Conservation (phyloP, 2,797 vertebrate species). For the Cichlasoma orientale region DNA sequence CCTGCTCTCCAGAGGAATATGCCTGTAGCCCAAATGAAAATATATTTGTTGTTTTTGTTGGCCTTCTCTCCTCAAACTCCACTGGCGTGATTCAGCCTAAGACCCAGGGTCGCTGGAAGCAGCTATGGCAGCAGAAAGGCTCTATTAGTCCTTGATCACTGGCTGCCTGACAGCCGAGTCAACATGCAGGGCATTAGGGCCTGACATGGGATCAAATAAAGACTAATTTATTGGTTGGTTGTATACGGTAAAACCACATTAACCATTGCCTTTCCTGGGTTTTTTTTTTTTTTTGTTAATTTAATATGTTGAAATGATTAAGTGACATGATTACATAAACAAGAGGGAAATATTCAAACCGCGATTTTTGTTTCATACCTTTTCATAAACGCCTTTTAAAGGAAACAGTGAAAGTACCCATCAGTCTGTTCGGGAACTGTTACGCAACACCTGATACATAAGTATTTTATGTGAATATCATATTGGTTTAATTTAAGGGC, state of each 20-base stretch:
- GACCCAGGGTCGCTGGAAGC: conserved; percentile 68
- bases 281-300: conserved; percentile 44
- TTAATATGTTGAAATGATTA: conserved; percentile 26
- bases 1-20: conserved; percentile 59
- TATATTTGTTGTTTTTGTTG: conserved; percentile 79
- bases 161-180: conserved; percentile 74
- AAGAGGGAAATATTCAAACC: neutral
- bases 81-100: conserved; percentile 63
- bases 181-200: conserved; percentile 72
- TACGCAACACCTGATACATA: neutral
- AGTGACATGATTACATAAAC: neutral
- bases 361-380: neutral
- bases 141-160: conserved; percentile 78
- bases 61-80: conserved; percentile 57
- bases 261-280: conserved; percentile 42
- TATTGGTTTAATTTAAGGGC: conserved; percentile 27
- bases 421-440: neutral
- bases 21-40: conserved; percentile 74
- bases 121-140: conserved; percentile 68
- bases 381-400: neutral
- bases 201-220: conserved; percentile 77
- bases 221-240: conserved; percentile 74
- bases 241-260: conserved; percentile 58
- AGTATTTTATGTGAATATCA: conserved; percentile 7
- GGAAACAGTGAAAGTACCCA: neutral